phyloP scores from a whole-genome alignment of 2,797 vertebrate species.

The Anabacerthia variegaticeps region DNA sequence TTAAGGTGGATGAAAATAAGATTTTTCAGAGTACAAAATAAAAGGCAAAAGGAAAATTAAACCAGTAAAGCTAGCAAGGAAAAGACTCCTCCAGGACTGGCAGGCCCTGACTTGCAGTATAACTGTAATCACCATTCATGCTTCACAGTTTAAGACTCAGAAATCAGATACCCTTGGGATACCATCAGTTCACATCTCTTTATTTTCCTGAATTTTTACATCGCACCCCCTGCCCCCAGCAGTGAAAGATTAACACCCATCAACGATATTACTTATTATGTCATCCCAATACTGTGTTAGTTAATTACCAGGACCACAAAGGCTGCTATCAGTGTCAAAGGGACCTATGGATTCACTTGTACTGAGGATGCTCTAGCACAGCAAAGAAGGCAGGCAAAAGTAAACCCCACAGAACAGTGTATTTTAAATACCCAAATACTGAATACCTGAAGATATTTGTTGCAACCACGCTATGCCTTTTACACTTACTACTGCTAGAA shows the following conservation, averaged over 20 bases:
- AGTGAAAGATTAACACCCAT: background rate
- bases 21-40: background rate
- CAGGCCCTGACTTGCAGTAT: background rate
- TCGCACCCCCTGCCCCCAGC: accelerated
- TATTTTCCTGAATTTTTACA: background rate
- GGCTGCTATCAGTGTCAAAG: background rate
- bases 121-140: background rate
- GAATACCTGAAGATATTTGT: background rate
- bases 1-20: background rate
- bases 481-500: background rate
- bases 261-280: background rate
- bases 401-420: background rate
- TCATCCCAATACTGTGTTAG: background rate
- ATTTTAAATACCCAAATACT: background rate
- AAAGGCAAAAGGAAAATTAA: background rate
- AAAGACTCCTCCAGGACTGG: background rate
- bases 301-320: background rate
- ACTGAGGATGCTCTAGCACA: background rate
- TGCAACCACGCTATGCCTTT: background rate
- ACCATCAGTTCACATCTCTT: background rate
- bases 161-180: background rate
- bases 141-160: background rate
- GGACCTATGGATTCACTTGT: background rate
- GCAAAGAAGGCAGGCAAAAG: background rate
- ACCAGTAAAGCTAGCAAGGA: background rate